phyloP scores from a whole-genome alignment of 2,888 invertebrate genomes.

The Timandra comae region DNA sequence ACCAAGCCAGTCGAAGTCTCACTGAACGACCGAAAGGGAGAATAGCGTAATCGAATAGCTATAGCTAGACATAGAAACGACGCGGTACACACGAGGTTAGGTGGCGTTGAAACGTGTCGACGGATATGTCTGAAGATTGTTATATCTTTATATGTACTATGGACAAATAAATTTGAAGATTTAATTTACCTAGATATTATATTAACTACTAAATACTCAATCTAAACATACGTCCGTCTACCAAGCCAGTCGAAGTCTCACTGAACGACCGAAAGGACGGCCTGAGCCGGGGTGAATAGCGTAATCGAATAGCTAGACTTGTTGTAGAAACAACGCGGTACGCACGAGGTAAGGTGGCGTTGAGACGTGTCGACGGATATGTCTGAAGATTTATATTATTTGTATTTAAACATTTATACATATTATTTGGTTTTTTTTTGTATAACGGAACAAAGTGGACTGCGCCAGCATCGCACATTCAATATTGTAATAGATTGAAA shows the following conservation, averaged over 20 bases:
- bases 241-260: too few species aligned
- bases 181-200: too few species aligned
- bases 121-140: constrained; percentile 8
- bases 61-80: constrained; percentile 26
- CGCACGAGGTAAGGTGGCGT: constrained; percentile 12
- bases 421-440: too few species aligned
- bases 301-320: constrained; percentile 35
- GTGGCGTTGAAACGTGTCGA: constrained; percentile 7
- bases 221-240: too few species aligned
- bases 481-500: too few species aligned
- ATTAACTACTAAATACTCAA: too few species aligned
- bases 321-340: constrained; percentile 10
- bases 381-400: constrained; percentile 9
- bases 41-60: constrained; percentile 33
- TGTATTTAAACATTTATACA: too few species aligned
- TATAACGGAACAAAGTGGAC: too few species aligned
- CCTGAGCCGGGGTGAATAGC: constrained; percentile 16
- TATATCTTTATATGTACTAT: too few species aligned
- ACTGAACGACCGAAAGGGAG: constrained; percentile 4
- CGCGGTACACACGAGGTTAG: constrained; percentile 14
- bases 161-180: too few species aligned
- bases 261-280: background rate
- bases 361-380: constrained; percentile 10
- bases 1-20: too few species aligned
- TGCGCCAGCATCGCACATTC: too few species aligned